A percentile compares a stretch with the other conserved stretches of the same genome.
Evolutionary conservation across 2,888 invertebrate species (phyloP).

Genomic region (Sturmia bella): DNA sequence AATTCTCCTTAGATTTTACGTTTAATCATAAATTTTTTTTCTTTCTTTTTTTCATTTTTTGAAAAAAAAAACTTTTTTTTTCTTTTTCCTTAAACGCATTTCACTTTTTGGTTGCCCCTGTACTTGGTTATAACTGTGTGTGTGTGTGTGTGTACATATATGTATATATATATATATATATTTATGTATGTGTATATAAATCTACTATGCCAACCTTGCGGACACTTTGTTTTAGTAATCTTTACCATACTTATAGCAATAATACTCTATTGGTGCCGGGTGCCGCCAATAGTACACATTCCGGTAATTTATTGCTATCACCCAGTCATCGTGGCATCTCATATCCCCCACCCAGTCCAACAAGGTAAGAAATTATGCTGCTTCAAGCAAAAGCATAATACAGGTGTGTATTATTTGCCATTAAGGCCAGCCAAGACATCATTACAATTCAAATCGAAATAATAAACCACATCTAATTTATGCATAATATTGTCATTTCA

Average conservation of each 20-base stretch:
- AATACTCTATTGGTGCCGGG: conserved; percentile 84
- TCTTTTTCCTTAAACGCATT: conserved; percentile 25
- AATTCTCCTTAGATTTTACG: conserved; percentile 22
- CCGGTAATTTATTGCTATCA: conserved; percentile 82
- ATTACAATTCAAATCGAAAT: too few relatives aligned
- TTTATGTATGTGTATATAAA: conserved; percentile 62
- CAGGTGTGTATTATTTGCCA: not conserved
- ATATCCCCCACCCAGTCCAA: conserved; percentile 91
- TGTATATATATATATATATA: conserved; percentile 57
- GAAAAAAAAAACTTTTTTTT: not conserved
- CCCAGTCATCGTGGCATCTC: conserved; percentile 88
- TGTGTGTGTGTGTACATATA: conserved; percentile 55
- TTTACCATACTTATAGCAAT: conserved; percentile 82
- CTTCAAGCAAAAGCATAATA: too few relatives aligned
- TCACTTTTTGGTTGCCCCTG: conserved; percentile 47
- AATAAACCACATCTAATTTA: too few relatives aligned
- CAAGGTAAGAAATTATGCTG: conserved; percentile 79
- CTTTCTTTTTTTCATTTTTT: conserved; percentile 37
- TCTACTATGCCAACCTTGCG: conserved; percentile 54
- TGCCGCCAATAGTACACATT: conserved; percentile 77
- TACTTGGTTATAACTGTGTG: conserved; percentile 19
- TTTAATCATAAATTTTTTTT: conserved; percentile 17
- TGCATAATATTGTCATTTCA: too few relatives aligned
- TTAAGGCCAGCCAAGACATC: too few relatives aligned
- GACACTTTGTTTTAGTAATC: conserved; percentile 75